phyloP scores from a whole-genome alignment of 2,113 vertebrate genomes.

The Phalacrocorax pelagicus region DNA sequence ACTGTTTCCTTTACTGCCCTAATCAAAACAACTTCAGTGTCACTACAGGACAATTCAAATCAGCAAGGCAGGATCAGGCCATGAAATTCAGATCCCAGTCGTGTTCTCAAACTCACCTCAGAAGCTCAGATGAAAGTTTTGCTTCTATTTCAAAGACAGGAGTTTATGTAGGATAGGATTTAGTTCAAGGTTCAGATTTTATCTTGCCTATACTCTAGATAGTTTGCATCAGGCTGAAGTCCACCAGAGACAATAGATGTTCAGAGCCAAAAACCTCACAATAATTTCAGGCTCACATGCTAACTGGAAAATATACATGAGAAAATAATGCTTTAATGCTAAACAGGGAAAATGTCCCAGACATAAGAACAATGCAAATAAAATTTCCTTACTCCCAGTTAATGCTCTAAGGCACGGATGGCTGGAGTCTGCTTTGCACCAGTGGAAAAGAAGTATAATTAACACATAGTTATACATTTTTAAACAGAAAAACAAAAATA shows the following conservation, averaged over 20 bases:
- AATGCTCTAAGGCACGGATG: background rate
- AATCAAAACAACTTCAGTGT: slow-evolving; percentile 29
- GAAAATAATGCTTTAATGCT: background rate
- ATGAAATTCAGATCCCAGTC: background rate
- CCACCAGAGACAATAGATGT: background rate
- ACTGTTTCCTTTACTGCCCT: slow-evolving; percentile 16
- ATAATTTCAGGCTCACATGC: background rate
- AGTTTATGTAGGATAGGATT: background rate
- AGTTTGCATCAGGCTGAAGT: background rate
- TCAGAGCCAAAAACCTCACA: background rate
- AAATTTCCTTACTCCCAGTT: background rate
- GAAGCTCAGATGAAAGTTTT: slow-evolving; percentile 2
- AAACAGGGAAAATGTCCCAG: background rate
- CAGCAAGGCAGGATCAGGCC: background rate
- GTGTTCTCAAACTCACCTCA: background rate
- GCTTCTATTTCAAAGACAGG: slow-evolving; percentile 12
- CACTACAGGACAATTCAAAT: slow-evolving; percentile 17
- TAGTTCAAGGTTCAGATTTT: slow-evolving; percentile 3
- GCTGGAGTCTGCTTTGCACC: background rate
- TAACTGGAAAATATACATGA: background rate
- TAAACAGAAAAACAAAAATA: background rate
- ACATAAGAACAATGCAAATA: background rate
- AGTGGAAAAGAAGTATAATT: background rate
- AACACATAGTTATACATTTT: background rate
- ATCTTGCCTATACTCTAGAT: accelerated